phyloP scores from a whole-genome alignment of 2,797 vertebrate species.

The Liparis tanakae region DNA sequence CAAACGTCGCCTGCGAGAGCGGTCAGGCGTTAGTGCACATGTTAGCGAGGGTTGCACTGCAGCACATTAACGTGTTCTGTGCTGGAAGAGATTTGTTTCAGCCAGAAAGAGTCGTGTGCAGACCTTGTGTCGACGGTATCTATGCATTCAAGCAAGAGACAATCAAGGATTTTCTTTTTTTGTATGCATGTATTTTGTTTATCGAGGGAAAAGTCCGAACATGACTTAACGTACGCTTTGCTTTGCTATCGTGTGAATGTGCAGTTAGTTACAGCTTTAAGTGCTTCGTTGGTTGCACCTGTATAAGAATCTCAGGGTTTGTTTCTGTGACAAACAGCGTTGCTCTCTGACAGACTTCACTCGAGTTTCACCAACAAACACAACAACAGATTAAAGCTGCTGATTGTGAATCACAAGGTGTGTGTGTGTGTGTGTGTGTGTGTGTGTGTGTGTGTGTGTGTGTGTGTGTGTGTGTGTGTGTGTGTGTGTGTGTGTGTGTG shows the following conservation, averaged over 20 bases:
- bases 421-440: no score
- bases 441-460: no score
- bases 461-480: no score
- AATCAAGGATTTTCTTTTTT: background rate
- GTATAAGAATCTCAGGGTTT: background rate
- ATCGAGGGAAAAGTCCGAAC: background rate
- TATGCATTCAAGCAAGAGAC: background rate
- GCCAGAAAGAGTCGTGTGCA: slow-evolving; percentile 11
- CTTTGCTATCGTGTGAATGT: slow-evolving; percentile 1
- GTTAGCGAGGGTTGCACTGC: slow-evolving; percentile 34
- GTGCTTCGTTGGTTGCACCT: background rate
- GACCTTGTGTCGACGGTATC: background rate
- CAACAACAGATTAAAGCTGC: background rate
- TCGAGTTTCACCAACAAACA: background rate
- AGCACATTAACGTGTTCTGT: slow-evolving; percentile 41
- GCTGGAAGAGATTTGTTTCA: slow-evolving; percentile 4
- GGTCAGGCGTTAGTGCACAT: slow-evolving; percentile 31
- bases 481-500: no score
- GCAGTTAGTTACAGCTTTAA: background rate
- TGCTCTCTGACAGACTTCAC: slow-evolving; percentile 1
- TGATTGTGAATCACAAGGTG: slow-evolving; percentile 2
- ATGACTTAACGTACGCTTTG: background rate
- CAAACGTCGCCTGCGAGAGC: slow-evolving; percentile 35
- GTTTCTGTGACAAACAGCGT: background rate
- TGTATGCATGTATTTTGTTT: slow-evolving; percentile 1